Evolutionary conservation across 2,888 invertebrate species (phyloP).

Genomic region (Ditula angustiorana): DNA sequence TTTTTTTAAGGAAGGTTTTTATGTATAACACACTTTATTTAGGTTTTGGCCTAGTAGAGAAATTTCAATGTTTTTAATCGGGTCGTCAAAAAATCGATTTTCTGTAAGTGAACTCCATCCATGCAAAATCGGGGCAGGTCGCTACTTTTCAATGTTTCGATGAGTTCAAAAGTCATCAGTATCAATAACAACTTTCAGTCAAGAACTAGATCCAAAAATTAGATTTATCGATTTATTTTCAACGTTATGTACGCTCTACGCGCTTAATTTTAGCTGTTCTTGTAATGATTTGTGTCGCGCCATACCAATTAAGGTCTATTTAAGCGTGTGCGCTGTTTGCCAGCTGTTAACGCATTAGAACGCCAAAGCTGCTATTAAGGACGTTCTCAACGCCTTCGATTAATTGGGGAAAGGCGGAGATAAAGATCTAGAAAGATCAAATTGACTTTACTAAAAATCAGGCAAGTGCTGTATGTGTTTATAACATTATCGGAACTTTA

Average conservation of each 20-base stretch:
- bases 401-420: constrained; percentile 51
- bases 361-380: constrained; percentile 70
- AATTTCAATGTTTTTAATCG: no score
- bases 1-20: no score
- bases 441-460: no score
- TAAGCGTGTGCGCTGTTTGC: constrained; percentile 65
- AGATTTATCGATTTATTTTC: neutral
- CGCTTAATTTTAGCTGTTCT: neutral
- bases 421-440: constrained; percentile 14
- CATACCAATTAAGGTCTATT: constrained; percentile 75
- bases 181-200: no score
- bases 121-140: no score
- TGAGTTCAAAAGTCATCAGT: no score
- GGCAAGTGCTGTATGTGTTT: no score
- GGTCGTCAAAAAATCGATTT: no score
- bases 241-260: constrained; percentile 5
- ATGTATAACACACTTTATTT: no score
- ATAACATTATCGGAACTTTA: no score
- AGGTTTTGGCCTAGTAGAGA: no score
- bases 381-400: constrained; percentile 64
- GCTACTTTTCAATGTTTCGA: neutral
- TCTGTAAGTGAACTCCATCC: no score
- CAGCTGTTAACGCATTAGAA: constrained; percentile 64
- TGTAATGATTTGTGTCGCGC: constrained; percentile 37
- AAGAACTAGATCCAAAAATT: neutral